A percentile compares a stretch with the other conserved stretches of the same genome.
These are phyloP conservation scores for Xanthorhoe designata DNA, from an alignment of 2,888 invertebrate genomes.

Conservation along the genomic window DNA sequence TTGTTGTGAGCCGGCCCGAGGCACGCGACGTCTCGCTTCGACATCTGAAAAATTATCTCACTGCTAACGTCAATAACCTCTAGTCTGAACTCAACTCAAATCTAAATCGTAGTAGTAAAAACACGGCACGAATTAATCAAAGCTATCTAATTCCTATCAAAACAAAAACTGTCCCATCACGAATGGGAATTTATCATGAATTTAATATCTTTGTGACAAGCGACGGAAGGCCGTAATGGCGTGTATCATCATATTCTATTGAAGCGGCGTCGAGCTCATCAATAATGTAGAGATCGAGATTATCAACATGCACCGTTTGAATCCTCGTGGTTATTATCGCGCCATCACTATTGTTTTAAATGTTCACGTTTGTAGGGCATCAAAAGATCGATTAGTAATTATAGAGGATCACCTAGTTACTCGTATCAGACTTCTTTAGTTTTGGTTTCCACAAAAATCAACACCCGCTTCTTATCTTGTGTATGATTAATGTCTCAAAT, in stretches of 20 bases:
- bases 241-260: slow-evolving; percentile 78
- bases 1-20: slow-evolving; percentile 65
- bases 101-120: slow-evolving; percentile 23
- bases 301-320: slow-evolving; percentile 80
- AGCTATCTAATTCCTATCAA: slow-evolving; percentile 57
- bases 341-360: slow-evolving; percentile 78
- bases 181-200: slow-evolving; percentile 68
- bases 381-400: slow-evolving; percentile 68
- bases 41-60: slow-evolving; percentile 51
- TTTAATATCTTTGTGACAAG: slow-evolving; percentile 71
- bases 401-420: slow-evolving; percentile 46
- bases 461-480: slow-evolving; percentile 31
- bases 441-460: slow-evolving; percentile 29
- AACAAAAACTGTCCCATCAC: slow-evolving; percentile 67
- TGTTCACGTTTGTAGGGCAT: slow-evolving; percentile 67
- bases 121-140: slow-evolving; percentile 42
- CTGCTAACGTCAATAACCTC: slow-evolving; percentile 44
- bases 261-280: slow-evolving; percentile 67
- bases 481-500: slow-evolving; percentile 59
- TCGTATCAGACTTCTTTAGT: slow-evolving; percentile 32
- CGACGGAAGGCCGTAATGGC: slow-evolving; percentile 70
- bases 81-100: slow-evolving; percentile 35
- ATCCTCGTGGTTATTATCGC: slow-evolving; percentile 71
- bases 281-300: slow-evolving; percentile 80
- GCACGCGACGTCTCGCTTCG: slow-evolving; percentile 67